Evolutionary conservation across 2,888 invertebrate genomes (phyloP).

Genomic region (Epinotia nisella): DNA sequence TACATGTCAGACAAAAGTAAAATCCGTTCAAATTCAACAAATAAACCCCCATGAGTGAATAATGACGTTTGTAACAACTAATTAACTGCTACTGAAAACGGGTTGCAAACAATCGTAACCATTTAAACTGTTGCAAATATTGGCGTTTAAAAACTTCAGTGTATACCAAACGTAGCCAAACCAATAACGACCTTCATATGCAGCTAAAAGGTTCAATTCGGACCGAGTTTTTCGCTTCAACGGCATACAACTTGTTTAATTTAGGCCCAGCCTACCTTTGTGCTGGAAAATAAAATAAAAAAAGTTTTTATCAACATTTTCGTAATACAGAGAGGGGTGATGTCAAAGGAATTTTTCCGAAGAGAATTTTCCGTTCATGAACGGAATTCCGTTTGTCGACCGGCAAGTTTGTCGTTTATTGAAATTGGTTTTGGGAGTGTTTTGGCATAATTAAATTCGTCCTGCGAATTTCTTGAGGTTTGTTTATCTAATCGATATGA

Average conservation of each 20-base stretch:
- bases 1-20: not conserved
- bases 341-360: constrained; percentile 54
- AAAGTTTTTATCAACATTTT: constrained; percentile 59
- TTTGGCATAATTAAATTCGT: constrained; percentile 26
- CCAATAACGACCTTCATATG: constrained; percentile 53
- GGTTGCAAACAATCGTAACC: constrained; percentile 25
- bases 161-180: not conserved
- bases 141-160: constrained; percentile 30
- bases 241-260: constrained; percentile 64
- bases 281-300: constrained; percentile 64
- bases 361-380: constrained; percentile 16
- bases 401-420: constrained; percentile 27
- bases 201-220: constrained; percentile 54
- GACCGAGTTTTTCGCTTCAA: constrained; percentile 41
- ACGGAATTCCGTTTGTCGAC: constrained; percentile 18
- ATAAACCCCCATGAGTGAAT: constrained; percentile 24
- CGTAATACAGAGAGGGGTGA: constrained; percentile 53
- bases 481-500: not conserved
- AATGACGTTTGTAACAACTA: constrained; percentile 27
- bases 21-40: constrained; percentile 14
- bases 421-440: constrained; percentile 33
- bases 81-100: constrained; percentile 18
- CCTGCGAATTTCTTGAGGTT: not conserved
- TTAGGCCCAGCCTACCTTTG: constrained; percentile 67
- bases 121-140: constrained; percentile 33